Evolutionary conservation across 2,888 invertebrate genomes (phyloP), one percentile per base, ranked within the genome.

Genomic region (Heliconius sara): DNA sequence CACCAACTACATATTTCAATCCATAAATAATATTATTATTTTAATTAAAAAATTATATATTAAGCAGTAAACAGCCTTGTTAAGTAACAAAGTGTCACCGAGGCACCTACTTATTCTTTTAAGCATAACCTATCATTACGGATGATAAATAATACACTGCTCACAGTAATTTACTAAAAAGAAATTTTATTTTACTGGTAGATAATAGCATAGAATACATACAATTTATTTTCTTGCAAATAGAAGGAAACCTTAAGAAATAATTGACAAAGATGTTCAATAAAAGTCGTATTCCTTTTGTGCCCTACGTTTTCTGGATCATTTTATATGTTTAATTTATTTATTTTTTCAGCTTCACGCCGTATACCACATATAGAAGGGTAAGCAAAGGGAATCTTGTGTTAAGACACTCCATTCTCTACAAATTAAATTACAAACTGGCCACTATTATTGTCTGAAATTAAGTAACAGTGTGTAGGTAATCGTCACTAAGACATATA

Each of bases 191-290:
- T 63, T 25, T 43, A 75, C 66, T 43, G 47, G 47, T 47, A 43
- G 9, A 39, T 39, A 39, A 39, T 27, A 74, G 2, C 34, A 74
- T 60, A 25, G 63, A 74, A 39, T 39, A 43, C 22, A 52, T 52
- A 19, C 19, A 65, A 63, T 25, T 43, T 16, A 65, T 43, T 34
- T 74, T 57, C 27, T 75, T 68, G 34, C 19, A 19, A 52, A 19
- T 52, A 71, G 30, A 63, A 78, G 75, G 77, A 79, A 79, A 79
- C 79, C 81, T 47, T 57, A 19, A 52, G 72, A 79, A 77, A 75
- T 75, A 75, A 77, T 72, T 79, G 75, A 79, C 74, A 52, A 79
- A 79, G 76, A 78, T 74, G 43, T 73, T 63, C 76, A 39, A 77
- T 79, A 72, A 74, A 78, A 79, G 47, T 79, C 63, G 34, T 81